phyloP scores from a whole-genome alignment of 2,888 invertebrate genomes.

The Sinhomidia bicolor region DNA sequence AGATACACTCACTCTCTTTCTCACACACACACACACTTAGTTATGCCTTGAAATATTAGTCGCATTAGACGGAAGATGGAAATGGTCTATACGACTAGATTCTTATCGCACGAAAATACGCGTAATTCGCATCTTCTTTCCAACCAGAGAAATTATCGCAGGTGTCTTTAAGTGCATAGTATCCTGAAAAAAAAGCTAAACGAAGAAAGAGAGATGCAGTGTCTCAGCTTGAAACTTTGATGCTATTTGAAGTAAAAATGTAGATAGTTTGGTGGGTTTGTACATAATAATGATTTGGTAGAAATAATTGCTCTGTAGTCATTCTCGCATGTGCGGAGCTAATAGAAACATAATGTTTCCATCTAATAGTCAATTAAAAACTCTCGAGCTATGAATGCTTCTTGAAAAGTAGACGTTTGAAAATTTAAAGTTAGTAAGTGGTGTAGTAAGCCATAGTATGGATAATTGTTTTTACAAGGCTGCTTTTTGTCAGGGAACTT shows the following conservation, averaged over 20 bases:
- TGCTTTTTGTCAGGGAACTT: too few species aligned
- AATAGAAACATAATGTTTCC: too few species aligned
- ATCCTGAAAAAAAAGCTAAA: background rate
- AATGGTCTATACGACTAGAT: conserved; percentile 47
- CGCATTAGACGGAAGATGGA: conserved; percentile 64
- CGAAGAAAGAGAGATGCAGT: background rate
- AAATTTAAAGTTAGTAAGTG: too few species aligned
- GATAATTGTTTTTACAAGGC: too few species aligned
- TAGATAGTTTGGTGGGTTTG: background rate
- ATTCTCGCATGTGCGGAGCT: too few species aligned
- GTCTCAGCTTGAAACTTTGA: background rate
- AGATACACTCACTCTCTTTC: background rate
- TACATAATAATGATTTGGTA: background rate
- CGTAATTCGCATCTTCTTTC: background rate
- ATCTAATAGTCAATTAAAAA: too few species aligned
- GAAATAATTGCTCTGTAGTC: too few species aligned
- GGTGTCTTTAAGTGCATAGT: background rate
- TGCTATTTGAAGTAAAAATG: background rate
- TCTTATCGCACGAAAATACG: background rate
- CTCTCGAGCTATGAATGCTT: too few species aligned
- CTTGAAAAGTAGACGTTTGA: too few species aligned
- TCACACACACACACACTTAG: background rate
- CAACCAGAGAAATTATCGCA: background rate
- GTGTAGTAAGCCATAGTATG: too few species aligned
- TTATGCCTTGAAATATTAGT: conserved; percentile 76